Percentiles rank a stretch among this genome's conserved stretches.
Conservation (phyloP, 2,113 vertebrate genomes). For the Hypanus sabinus region DNA sequence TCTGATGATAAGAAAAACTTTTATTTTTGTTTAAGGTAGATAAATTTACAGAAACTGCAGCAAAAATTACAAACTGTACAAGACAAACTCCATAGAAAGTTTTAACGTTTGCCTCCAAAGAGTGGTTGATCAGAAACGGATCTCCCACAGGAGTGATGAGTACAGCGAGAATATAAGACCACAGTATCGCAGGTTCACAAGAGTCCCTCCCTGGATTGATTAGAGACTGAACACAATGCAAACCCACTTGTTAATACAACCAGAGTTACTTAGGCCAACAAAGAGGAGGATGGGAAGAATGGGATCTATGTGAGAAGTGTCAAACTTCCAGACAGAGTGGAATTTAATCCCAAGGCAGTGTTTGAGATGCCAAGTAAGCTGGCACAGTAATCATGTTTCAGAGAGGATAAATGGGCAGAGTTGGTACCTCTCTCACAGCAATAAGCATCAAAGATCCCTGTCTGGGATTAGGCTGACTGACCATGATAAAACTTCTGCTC, state of each 20-base stretch:
- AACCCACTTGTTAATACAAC: background rate
- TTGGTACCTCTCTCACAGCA: background rate
- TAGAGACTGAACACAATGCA: background rate
- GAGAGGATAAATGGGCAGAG: background rate
- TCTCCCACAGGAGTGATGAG: background rate
- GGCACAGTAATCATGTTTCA: background rate
- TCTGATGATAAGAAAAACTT: background rate
- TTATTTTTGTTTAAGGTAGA: background rate
- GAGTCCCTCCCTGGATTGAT: background rate
- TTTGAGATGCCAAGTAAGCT: background rate
- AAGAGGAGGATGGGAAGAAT: background rate
- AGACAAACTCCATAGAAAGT: background rate
- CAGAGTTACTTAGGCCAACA: background rate
- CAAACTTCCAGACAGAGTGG: background rate
- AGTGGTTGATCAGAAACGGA: background rate
- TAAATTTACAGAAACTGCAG: slow-evolving; percentile 8
- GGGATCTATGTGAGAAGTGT: too few species aligned
- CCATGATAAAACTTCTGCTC: background rate
- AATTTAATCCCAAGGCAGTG: background rate
- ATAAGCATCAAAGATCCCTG: background rate
- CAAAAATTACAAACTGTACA: slow-evolving; percentile 24
- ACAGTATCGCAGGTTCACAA: background rate
- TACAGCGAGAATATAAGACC: background rate
- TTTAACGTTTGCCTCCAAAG: background rate
- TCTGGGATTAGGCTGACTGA: background rate